Conservation (phyloP, 2,113 vertebrate genomes). For the Corydoras sp. region DNA sequence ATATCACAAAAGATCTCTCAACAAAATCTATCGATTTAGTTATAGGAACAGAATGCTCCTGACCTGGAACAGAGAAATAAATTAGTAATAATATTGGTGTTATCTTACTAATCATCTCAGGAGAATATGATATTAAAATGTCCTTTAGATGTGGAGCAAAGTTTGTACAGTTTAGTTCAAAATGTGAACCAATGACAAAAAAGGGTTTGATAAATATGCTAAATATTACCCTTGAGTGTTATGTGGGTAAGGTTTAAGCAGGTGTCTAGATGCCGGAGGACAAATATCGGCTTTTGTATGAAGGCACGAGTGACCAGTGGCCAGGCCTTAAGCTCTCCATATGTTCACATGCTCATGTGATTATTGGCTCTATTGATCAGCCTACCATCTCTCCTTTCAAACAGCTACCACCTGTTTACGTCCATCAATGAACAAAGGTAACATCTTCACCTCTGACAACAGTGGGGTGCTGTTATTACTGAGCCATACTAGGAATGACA, state of each 20-base stretch:
- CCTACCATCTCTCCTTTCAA: constrained; percentile 20
- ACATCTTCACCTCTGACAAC: not conserved
- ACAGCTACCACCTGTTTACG: constrained; percentile 37
- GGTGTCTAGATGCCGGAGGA: constrained; percentile 27
- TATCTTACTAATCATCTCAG: too few relatives aligned
- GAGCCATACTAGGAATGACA: not conserved
- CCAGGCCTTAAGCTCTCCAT: constrained; percentile 39
- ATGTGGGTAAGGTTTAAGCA: constrained; percentile 13
- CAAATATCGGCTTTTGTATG: constrained; percentile 24
- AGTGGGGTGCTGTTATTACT: not conserved
- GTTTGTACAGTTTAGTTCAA: not conserved
- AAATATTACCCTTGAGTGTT: constrained; percentile 7
- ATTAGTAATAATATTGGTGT: too few relatives aligned
- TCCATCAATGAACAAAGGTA: constrained; percentile 19
- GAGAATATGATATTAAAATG: constrained; percentile 25
- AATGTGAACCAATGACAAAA: not conserved
- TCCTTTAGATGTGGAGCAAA: constrained; percentile 38
- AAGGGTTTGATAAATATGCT: constrained; percentile 12
- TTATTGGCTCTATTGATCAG: constrained; percentile 43
- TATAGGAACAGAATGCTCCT: too few relatives aligned
- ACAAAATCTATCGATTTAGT: too few relatives aligned
- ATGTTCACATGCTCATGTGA: constrained; percentile 32
- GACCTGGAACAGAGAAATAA: too few relatives aligned
- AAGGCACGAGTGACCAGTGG: constrained; percentile 13
- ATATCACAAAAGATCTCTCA: too few relatives aligned